Evolutionary conservation across 2,888 invertebrate species (phyloP).

Genomic region (Lydus trimaculatus): DNA sequence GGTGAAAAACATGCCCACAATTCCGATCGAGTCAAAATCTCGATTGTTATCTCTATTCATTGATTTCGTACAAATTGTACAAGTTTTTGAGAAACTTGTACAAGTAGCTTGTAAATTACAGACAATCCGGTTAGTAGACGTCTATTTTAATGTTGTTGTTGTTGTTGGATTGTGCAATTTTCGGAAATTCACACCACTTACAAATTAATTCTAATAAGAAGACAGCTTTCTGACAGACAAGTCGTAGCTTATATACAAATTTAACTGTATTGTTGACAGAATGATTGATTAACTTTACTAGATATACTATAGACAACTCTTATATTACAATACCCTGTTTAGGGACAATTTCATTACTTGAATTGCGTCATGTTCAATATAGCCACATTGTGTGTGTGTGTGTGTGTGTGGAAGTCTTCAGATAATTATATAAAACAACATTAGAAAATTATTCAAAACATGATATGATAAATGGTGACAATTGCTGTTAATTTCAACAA

Average conservation of each 20-base stretch:
- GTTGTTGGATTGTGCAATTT: background rate
- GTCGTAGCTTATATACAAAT: conserved; percentile 20
- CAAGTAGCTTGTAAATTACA: conserved; percentile 34
- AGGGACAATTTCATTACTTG: conserved; percentile 17
- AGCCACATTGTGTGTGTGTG: background rate
- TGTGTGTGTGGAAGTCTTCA: background rate
- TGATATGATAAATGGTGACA: background rate
- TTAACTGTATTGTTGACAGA: conserved; percentile 42
- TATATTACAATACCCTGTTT: conserved; percentile 16
- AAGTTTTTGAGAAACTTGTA: conserved; percentile 38
- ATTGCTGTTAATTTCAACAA: background rate
- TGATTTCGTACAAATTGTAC: no score
- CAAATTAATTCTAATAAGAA: background rate
- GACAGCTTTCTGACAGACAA: conserved; percentile 14
- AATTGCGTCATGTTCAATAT: background rate
- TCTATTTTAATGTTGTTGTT: background rate
- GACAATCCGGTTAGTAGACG: no score
- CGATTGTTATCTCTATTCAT: conserved; percentile 11
- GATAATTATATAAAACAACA: background rate
- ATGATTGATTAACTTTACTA: conserved; percentile 44
- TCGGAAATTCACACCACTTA: background rate
- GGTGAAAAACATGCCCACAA: conserved; percentile 19
- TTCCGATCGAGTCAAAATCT: background rate
- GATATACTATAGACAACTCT: conserved; percentile 22
- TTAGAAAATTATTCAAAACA: background rate